Evolutionary conservation across 2,888 invertebrate genomes (phyloP), one percentile per base, ranked within the genome.

Genomic region (Lamproptera curius): DNA sequence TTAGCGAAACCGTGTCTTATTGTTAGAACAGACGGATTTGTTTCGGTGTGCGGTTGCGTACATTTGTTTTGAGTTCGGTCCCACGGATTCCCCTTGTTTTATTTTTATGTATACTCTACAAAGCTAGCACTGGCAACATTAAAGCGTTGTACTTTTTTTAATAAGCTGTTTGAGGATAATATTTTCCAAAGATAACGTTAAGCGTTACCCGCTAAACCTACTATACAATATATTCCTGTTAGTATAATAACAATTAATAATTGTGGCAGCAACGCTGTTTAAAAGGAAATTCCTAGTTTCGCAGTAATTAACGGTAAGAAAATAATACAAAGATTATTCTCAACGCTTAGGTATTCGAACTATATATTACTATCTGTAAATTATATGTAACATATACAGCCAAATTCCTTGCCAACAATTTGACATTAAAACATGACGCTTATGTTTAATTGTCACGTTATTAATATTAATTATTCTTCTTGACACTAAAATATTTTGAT

Each of bases 401-500:
- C n/a, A n/a, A n/a, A n/a, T n/a, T n/a, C n/a, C n/a, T n/a, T n/a
- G n/a, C n/a, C n/a, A n/a, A n/a, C n/a, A n/a, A n/a, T n/a, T n/a
- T n/a, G n/a, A n/a, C n/a, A n/a, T n/a, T n/a, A n/a, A n/a, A n/a
- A n/a, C n/a, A n/a, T n/a, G n/a, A n/a, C n/a, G n/a, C n/a, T n/a
- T n/a, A n/a, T n/a, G n/a, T n/a, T n/a, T n/a, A n/a, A n/a, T n/a
- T n/a, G n/a, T n/a, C n/a, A n/a, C n/a, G n/a, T n/a, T n/a, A n/a
- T n/a, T n/a, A n/a, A n/a, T n/a, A n/a, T n/a, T n/a, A n/a, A n/a
- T n/a, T n/a, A n/a, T n/a, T n/a, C n/a, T n/a, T n/a, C n/a, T n/a
- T 35, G 10, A 42, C 42, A 40, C 20, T n/a, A n/a, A n/a, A 46
- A 39, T 38, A 50, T 51, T 54, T 48, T 5, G 45, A 46, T 37